phyloP scores from a whole-genome alignment of 2,888 invertebrate genomes.

The Andrena bicolor region DNA sequence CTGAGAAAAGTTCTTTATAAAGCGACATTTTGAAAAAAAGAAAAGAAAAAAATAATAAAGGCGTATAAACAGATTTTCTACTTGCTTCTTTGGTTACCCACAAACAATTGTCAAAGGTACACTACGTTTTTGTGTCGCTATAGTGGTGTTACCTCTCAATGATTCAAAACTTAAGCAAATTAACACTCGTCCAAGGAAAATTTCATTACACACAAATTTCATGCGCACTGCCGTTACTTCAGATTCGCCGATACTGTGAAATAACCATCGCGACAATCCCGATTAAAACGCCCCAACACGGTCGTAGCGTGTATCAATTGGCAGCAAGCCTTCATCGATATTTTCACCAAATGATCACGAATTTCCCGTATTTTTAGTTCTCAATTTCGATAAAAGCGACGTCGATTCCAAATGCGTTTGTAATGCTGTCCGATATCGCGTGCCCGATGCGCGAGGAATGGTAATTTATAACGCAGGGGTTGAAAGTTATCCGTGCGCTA shows the following conservation, averaged over 20 bases:
- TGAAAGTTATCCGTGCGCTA: background rate
- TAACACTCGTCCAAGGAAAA: conserved; percentile 39
- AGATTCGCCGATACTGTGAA: conserved; percentile 29
- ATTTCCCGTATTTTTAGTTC: conserved; percentile 32
- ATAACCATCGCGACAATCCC: conserved; percentile 37
- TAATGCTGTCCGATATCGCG: conserved; percentile 19
- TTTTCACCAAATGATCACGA: conserved; percentile 16
- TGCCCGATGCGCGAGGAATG: conserved; percentile 1
- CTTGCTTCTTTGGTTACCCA: too few relatives aligned
- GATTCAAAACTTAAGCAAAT: conserved; percentile 38
- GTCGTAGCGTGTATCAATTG: conserved; percentile 9
- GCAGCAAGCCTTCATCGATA: conserved; percentile 13
- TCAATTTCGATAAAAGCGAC: conserved; percentile 45
- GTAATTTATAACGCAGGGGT: conserved; percentile 16
- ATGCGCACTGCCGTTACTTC: conserved; percentile 35
- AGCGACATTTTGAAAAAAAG: too few relatives aligned
- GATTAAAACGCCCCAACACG: conserved; percentile 56
- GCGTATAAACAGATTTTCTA: too few relatives aligned
- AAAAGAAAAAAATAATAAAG: too few relatives aligned
- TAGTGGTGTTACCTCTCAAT: too few relatives aligned
- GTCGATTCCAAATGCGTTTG: conserved; percentile 11
- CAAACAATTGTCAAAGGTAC: too few relatives aligned
- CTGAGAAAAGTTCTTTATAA: too few relatives aligned
- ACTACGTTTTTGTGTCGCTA: too few relatives aligned
- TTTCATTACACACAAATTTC: conserved; percentile 55